A percentile compares a stretch with the other conserved stretches of the same genome.
Evolutionary conservation across 2,888 invertebrate species (phyloP).

Genomic region (Deilephila elpenor): DNA sequence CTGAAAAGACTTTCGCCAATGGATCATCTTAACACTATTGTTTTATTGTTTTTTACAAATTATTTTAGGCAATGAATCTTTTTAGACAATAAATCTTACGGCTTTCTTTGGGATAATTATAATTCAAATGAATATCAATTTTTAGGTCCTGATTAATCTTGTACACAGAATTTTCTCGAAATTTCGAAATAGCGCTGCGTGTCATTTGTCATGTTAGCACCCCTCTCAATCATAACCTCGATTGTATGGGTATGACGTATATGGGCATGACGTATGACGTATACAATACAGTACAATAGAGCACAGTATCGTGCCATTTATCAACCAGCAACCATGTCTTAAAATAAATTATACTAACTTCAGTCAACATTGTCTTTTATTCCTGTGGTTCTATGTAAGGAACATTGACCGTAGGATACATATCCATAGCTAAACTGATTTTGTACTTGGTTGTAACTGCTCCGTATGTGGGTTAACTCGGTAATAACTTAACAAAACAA

Average conservation of each 20-base stretch:
- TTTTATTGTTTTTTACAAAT: neutral
- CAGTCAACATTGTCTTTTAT: conserved; percentile 22
- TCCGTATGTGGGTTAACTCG: neutral
- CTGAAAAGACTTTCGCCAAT: neutral
- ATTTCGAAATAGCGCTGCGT: neutral
- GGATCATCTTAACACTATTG: neutral
- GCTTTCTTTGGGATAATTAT: too few relatives aligned
- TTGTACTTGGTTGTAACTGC: neutral
- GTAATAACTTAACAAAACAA: neutral
- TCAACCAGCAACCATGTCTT: neutral
- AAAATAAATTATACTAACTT: neutral
- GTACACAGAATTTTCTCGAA: neutral
- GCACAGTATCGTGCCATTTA: too few relatives aligned
- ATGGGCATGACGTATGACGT: too few relatives aligned
- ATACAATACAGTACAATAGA: too few relatives aligned
- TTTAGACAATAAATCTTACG: neutral
- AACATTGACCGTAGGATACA: neutral
- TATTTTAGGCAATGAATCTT: neutral
- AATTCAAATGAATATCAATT: too few relatives aligned
- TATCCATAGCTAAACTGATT: neutral
- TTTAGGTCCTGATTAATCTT: neutral
- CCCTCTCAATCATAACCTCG: too few relatives aligned
- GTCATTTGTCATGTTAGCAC: neutral
- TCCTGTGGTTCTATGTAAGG: neutral
- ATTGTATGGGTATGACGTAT: too few relatives aligned